These are phyloP conservation scores for Bombyx mandarina DNA, from an alignment of 1,140 invertebrate genomes.

Conservation along the genomic window DNA sequence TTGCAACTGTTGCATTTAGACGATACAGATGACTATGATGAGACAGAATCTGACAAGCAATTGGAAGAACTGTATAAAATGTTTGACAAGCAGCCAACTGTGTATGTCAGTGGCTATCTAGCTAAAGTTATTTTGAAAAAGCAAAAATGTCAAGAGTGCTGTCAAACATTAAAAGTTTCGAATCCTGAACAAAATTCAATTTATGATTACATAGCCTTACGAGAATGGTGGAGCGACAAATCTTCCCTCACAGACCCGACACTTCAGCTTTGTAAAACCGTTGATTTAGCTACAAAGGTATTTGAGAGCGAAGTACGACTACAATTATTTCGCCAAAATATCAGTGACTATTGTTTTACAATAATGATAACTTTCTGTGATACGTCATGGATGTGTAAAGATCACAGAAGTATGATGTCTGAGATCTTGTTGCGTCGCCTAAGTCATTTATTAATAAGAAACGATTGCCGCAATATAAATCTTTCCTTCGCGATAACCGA, in stretches of 20 bases:
- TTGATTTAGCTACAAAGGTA: neutral
- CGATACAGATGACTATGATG: too few relatives aligned
- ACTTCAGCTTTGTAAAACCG: neutral
- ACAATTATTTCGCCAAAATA: neutral
- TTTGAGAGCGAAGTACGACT: neutral
- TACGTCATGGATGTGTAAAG: neutral
- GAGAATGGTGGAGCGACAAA: neutral
- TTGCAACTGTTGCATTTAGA: too few relatives aligned
- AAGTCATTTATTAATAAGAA: neutral
- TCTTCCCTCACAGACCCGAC: neutral
- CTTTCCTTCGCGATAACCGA: neutral
- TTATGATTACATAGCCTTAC: neutral
- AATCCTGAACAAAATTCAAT: neutral
- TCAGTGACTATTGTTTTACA: neutral
- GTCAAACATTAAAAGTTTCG: neutral
- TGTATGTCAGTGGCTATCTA: neutral
- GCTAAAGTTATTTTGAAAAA: neutral
- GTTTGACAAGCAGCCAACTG: neutral
- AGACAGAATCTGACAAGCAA: too few relatives aligned
- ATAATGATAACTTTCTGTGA: neutral
- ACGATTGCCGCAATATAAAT: neutral
- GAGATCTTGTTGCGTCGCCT: neutral
- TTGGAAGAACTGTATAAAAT: neutral
- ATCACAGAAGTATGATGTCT: neutral
- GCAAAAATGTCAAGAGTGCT: neutral